A percentile compares a stretch with the other conserved stretches of the same genome.
Evolutionary conservation across 2,888 invertebrate species (phyloP).

Genomic region (Eupithecia centaureata): DNA sequence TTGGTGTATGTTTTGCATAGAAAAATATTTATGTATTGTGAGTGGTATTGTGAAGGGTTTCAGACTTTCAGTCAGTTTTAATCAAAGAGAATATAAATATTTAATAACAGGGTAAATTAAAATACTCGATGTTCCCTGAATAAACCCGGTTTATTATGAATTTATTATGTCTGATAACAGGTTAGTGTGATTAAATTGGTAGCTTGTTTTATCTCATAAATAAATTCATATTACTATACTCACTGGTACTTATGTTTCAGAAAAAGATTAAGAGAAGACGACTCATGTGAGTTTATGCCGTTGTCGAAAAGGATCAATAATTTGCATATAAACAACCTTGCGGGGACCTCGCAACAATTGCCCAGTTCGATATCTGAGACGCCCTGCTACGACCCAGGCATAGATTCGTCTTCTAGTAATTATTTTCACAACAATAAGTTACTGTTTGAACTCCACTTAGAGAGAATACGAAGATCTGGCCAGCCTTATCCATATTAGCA

Average conservation of each 20-base stretch:
- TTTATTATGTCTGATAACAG: conserved; percentile 77
- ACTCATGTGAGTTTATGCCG: conserved; percentile 92
- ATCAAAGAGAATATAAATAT: too few relatives aligned
- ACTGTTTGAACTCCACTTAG: conserved; percentile 92
- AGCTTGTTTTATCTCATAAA: neutral
- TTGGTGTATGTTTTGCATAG: too few relatives aligned
- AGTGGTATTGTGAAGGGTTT: too few relatives aligned
- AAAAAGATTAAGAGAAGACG: conserved; percentile 91
- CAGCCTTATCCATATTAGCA: conserved; percentile 76
- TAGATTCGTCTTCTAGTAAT: conserved; percentile 90
- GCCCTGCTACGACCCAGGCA: conserved; percentile 89
- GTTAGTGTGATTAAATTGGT: conserved; percentile 44
- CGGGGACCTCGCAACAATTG: conserved; percentile 52
- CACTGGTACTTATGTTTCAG: conserved; percentile 70
- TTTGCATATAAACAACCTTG: conserved; percentile 87
- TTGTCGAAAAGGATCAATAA: conserved; percentile 95
- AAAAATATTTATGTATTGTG: too few relatives aligned
- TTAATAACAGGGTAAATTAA: too few relatives aligned
- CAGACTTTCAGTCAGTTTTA: too few relatives aligned
- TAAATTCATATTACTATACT: neutral
- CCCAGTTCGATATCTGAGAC: conserved; percentile 42
- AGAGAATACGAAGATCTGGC: conserved; percentile 88
- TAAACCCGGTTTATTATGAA: conserved; percentile 2
- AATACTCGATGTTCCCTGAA: neutral
- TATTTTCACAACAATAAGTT: conserved; percentile 95